These are phyloP conservation scores for Cyclina sinensis DNA, from an alignment of 1,140 invertebrate species.

Conservation along the genomic window DNA sequence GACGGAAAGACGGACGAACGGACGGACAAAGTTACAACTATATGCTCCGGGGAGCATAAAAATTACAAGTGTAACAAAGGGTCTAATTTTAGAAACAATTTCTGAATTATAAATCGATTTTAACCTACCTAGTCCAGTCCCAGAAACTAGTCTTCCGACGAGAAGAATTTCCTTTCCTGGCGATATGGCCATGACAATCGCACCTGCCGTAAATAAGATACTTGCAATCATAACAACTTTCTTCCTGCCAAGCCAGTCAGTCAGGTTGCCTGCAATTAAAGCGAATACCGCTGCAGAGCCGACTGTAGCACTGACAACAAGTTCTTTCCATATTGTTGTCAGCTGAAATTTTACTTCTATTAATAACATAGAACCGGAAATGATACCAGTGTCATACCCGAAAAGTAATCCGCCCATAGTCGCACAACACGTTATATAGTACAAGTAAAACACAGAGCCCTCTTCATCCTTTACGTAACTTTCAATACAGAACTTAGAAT, in stretches of 20 bases:
- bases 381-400: conserved; percentile 90
- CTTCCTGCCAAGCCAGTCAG: conserved; percentile 79
- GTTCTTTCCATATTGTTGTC: conserved; percentile 77
- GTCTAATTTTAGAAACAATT: no score
- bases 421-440: conserved; percentile 82
- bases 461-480: conserved; percentile 27
- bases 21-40: no score
- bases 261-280: conserved; percentile 77
- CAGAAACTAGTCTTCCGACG: conserved; percentile 80
- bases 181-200: conserved; percentile 79
- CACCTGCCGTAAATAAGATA: conserved; percentile 80
- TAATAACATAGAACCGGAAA: conserved; percentile 90
- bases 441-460: conserved; percentile 77
- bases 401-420: conserved; percentile 90
- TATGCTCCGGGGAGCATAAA: no score
- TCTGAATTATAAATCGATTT: no score
- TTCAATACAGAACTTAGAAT: neutral
- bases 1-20: no score
- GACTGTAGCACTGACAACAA: conserved; percentile 81
- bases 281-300: conserved; percentile 81
- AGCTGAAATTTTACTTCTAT: conserved; percentile 78
- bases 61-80: no score
- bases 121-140: conserved; percentile 83
- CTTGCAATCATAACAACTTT: conserved; percentile 81
- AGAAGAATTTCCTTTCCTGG: conserved; percentile 78